Conservation (phyloP, 2,113 vertebrate genomes). For the Pangasianodon hypophthalmus region DNA sequence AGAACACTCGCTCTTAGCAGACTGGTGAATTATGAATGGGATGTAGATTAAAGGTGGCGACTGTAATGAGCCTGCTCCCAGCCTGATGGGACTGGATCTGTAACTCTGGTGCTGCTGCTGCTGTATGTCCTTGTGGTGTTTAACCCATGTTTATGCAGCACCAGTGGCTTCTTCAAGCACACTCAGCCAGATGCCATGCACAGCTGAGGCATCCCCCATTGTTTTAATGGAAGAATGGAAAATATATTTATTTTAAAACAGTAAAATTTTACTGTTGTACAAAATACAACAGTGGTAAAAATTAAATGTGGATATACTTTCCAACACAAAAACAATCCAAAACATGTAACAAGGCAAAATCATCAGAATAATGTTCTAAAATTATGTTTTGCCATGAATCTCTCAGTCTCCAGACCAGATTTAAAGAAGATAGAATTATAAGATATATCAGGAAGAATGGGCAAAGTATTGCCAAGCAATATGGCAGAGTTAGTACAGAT, state of each 20-base stretch:
- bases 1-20: constrained; percentile 51
- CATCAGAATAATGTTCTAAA: neutral
- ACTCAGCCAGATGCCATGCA: constrained; percentile 28
- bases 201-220: neutral
- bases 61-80: constrained; percentile 50
- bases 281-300: neutral
- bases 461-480: neutral
- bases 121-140: neutral
- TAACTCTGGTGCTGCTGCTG: constrained; percentile 2
- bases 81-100: constrained; percentile 34
- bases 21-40: constrained; percentile 54
- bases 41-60: constrained; percentile 48
- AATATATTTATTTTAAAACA: neutral
- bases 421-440: neutral
- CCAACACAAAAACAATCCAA: neutral
- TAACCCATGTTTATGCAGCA: constrained; percentile 39
- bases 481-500: neutral
- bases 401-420: neutral
- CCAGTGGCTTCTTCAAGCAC: constrained; percentile 11
- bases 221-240: neutral
- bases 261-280: neutral
- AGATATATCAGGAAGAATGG: neutral
- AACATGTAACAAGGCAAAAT: neutral
- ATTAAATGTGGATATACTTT: neutral
- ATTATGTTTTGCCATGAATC: neutral